phyloP scores from a whole-genome alignment of 1,140 invertebrate genomes.

The Apolygus lucorum region DNA sequence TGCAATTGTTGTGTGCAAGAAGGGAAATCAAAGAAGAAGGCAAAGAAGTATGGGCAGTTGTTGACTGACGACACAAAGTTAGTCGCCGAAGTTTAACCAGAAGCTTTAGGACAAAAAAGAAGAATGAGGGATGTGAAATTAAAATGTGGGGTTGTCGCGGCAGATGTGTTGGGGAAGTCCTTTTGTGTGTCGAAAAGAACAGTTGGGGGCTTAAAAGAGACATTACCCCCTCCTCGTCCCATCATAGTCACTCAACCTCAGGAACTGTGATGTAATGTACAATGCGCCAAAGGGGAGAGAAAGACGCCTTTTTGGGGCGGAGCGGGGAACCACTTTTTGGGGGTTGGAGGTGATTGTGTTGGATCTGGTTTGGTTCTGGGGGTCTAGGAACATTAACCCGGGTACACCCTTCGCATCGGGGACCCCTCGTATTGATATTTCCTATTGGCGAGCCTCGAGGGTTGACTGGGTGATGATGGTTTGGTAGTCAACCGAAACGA shows the following conservation, averaged over 20 bases:
- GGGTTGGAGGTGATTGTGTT: slow-evolving; percentile 8
- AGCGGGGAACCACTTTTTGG: not conserved
- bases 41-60: not conserved
- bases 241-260: too few relatives aligned
- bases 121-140: slow-evolving; percentile 10
- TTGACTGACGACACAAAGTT: not conserved
- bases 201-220: slow-evolving; percentile 11
- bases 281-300: not conserved
- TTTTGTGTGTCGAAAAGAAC: not conserved
- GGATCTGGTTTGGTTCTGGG: not conserved
- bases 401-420: not conserved
- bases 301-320: not conserved
- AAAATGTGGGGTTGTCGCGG: slow-evolving; percentile 16
- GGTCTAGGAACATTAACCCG: slow-evolving; percentile 10
- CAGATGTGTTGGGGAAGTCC: slow-evolving; percentile 13
- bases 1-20: too few relatives aligned
- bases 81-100: not conserved
- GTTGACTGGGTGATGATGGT: not conserved
- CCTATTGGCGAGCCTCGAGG: not conserved
- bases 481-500: not conserved
- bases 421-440: slow-evolving; percentile 7
- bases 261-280: not conserved
- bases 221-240: slow-evolving; percentile 13
- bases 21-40: too few relatives aligned
- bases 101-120: not conserved